Percentiles rank a stretch among this genome's conserved stretches.
Evolutionary conservation across 2,113 vertebrate species (phyloP).

Genomic region (Nothocercus julius): DNA sequence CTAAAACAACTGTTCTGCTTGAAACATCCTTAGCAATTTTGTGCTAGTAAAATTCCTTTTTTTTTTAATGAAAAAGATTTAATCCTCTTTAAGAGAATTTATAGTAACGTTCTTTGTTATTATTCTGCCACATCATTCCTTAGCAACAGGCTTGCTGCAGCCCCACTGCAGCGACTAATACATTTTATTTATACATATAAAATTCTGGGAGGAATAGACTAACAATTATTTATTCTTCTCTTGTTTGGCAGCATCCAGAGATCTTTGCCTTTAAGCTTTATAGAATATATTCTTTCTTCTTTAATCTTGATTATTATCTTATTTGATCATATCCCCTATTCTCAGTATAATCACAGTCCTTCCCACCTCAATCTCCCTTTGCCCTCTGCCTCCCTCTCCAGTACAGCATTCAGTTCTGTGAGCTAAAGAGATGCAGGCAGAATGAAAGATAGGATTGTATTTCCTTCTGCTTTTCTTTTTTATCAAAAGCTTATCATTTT

Average conservation of each 20-base stretch:
- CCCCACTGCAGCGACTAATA: background rate
- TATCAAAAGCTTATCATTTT: slow-evolving; percentile 26
- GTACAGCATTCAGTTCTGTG: background rate
- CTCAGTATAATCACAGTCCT: background rate
- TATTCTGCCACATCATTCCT: slow-evolving; percentile 18
- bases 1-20: background rate
- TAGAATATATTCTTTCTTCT: background rate
- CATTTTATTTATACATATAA: background rate
- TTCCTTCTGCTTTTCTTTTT: slow-evolving; percentile 18
- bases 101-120: background rate
- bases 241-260: background rate
- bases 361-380: background rate
- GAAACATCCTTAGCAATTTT: background rate
- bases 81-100: background rate
- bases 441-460: slow-evolving; percentile 25
- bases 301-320: slow-evolving; percentile 2
- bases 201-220: background rate
- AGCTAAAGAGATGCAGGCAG: background rate
- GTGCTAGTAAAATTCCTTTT: background rate
- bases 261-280: background rate
- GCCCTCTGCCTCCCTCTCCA: background rate
- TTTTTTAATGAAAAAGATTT: background rate
- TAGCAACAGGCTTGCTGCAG: slow-evolving; percentile 1
- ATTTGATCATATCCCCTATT: background rate
- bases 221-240: background rate